Conservation (phyloP, 2,888 invertebrate species). For the Ichneumoninae sp. region DNA sequence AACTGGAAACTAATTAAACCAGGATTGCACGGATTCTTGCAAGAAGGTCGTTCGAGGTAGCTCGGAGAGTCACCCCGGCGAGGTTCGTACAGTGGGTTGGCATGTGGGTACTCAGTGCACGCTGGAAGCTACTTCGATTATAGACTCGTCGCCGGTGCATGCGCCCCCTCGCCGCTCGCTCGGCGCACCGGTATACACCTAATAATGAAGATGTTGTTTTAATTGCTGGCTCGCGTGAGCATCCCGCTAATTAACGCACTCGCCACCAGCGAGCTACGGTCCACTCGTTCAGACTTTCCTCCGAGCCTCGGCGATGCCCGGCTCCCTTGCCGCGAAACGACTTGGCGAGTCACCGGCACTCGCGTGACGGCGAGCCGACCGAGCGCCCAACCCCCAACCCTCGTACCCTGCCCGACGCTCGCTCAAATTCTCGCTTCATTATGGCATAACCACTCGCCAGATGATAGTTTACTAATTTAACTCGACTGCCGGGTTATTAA, state of each 20-base stretch:
- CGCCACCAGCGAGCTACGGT: conserved; percentile 79
- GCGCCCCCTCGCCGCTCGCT: conserved; percentile 45
- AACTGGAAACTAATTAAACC: conserved; percentile 63
- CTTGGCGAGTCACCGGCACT: conserved; percentile 31
- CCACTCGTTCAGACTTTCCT: conserved; percentile 76
- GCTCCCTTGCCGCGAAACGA: conserved; percentile 20
- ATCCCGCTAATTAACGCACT: conserved; percentile 84
- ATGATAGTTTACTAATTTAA: conserved; percentile 70
- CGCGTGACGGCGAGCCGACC: conserved; percentile 69
- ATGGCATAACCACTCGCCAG: conserved; percentile 66
- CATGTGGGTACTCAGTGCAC: conserved; percentile 17
- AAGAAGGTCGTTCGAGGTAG: conserved; percentile 49
- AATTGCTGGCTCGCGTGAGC: conserved; percentile 84
- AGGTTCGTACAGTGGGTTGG: conserved; percentile 22
- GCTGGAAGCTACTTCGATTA: conserved; percentile 58
- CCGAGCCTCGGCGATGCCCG: neutral
- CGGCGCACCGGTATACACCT: conserved; percentile 75
- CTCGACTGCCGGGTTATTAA: conserved; percentile 67
- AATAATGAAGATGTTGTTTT: conserved; percentile 84
- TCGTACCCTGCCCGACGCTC: conserved; percentile 81
- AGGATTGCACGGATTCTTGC: conserved; percentile 53
- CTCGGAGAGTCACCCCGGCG: conserved; percentile 36
- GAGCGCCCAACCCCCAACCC: conserved; percentile 61
- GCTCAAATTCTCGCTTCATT: conserved; percentile 10
- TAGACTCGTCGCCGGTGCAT: conserved; percentile 64